Evolutionary conservation across 2,797 vertebrate genomes (phyloP).

Genomic region (Poecilia velifera): DNA sequence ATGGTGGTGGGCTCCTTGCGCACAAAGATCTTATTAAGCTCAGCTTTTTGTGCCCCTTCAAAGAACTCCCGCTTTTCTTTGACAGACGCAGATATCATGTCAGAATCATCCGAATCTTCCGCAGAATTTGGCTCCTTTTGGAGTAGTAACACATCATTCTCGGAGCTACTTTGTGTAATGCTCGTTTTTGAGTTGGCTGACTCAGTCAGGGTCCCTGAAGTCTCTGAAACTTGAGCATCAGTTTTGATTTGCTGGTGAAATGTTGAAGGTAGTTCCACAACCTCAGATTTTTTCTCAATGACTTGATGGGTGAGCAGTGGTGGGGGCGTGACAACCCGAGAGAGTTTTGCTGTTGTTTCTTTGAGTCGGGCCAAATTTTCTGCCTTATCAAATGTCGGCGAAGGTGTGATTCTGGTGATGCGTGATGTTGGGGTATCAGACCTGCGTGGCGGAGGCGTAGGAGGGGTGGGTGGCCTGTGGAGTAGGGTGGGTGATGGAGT

Average conservation of each 20-base stretch:
- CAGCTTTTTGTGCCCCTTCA: constrained; percentile 79
- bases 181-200: constrained; percentile 32
- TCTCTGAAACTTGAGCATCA: constrained; percentile 66
- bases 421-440: constrained; percentile 78
- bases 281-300: constrained; percentile 85
- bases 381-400: constrained; percentile 82
- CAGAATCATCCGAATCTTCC: constrained; percentile 57
- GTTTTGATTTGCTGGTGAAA: constrained; percentile 88
- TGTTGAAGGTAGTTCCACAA: constrained; percentile 85
- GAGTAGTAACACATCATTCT: constrained; percentile 19
- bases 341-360: constrained; percentile 87
- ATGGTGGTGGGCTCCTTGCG: constrained; percentile 78
- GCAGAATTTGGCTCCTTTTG: constrained; percentile 43
- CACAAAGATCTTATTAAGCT: constrained; percentile 74
- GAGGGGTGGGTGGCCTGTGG: constrained; percentile 75
- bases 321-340: constrained; percentile 78
- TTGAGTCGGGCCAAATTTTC: constrained; percentile 88
- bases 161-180: constrained; percentile 33
- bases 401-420: constrained; percentile 78
- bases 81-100: constrained; percentile 76
- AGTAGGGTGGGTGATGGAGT: constrained; percentile 74
- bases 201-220: constrained; percentile 17
- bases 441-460: constrained; percentile 77
- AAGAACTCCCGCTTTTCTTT: constrained; percentile 78
- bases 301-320: constrained; percentile 70